Evolutionary conservation across 2,797 vertebrate species (phyloP), one percentile per base, ranked within the genome.

Genomic region (Sebastes miniatus): DNA sequence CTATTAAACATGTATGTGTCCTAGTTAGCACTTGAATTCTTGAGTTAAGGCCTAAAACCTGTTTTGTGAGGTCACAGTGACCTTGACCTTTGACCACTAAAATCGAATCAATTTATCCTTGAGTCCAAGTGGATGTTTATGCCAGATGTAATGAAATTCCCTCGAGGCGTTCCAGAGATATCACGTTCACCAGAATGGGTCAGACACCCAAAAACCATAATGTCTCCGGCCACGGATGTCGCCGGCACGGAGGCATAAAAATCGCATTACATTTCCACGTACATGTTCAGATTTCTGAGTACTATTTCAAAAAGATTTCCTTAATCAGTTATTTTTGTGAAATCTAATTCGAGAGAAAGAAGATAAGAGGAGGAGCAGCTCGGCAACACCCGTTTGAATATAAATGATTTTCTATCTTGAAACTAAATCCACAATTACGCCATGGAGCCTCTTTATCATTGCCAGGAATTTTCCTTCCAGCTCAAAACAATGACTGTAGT

Each of bases 401-500:
- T 8, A 56, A 72, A 64, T 16, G 3, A 67, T 18, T 8, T 3
- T 39, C 4, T 22, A n/a, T 3, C 43, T 27, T 43, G 3, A 43
- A 29, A 22, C 31, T 57, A 56, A 81, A 71, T 69, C 71, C 72
- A 76, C 50, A 82, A 77, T 81, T 64, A 56, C 6, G 31, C 56
- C 65, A 74, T 25, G 10, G 69, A 83, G 66, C 22, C 67, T 52
- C 31, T 69, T 88, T 71, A 73, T 80, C 29, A 34, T 66, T 66
- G 69, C 8, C 58, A 78, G 54, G 80, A 84, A 88, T 89, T 83
- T 89, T 83, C 85, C 85, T 69, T 81, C 39, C 4, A 76, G 84
- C 75, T 83, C 73, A 69, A 78, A 85, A 83, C 2, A 16, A 87
- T 88, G 77, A 81, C 85, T 89, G 83, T 81, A 77, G 79, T 81